Evolutionary conservation across 1,140 invertebrate species (phyloP).

Genomic region (Bombus huntii): DNA sequence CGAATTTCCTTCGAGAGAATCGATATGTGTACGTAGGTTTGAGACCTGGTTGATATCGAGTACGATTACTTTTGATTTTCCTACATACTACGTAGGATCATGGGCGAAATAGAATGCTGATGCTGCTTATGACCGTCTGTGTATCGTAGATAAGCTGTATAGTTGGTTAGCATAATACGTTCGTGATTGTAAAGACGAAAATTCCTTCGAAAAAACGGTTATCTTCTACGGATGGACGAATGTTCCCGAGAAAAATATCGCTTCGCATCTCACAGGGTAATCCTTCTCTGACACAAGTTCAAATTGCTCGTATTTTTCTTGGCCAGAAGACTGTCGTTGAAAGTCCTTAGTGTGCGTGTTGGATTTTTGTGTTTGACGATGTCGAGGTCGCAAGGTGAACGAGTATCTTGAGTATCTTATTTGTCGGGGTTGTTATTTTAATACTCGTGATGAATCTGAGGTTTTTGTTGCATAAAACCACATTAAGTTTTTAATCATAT

Average conservation of each 20-base stretch:
- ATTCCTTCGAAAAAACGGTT: neutral
- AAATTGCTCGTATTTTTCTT: constrained; percentile 15
- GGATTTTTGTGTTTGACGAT: neutral
- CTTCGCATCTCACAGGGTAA: neutral
- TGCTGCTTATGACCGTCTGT: neutral
- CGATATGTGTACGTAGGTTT: neutral
- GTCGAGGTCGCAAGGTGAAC: neutral
- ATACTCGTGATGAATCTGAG: neutral
- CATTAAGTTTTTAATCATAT: no score
- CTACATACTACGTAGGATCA: neutral
- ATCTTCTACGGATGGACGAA: neutral
- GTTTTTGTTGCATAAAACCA: neutral
- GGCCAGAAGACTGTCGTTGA: neutral
- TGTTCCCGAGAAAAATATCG: neutral
- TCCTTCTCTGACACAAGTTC: constrained; percentile 18
- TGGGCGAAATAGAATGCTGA: neutral
- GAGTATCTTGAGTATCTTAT: neutral
- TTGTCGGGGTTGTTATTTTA: neutral
- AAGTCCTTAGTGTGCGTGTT: neutral
- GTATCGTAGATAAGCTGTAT: neutral
- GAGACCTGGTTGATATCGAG: neutral
- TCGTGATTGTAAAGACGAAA: neutral
- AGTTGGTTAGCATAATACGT: neutral
- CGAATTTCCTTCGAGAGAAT: neutral
- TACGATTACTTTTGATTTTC: neutral